Conservation (phyloP, 2,888 invertebrate species). For the Colletes collaris region DNA sequence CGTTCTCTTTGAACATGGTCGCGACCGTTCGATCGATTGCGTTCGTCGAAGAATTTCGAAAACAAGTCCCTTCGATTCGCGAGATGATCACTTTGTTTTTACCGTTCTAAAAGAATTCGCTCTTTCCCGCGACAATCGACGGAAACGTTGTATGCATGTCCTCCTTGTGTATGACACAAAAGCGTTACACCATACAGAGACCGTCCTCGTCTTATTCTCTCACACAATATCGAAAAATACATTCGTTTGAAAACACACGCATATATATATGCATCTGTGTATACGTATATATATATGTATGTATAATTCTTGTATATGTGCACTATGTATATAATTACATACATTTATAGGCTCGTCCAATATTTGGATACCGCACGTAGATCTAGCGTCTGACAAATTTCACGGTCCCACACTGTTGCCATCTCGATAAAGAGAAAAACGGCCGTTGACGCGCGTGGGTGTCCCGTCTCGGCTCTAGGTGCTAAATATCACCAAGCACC, state of each 20-base stretch:
- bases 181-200: constrained; percentile 27
- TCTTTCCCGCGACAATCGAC: constrained; percentile 1
- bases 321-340: constrained; percentile 69
- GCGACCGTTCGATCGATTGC: constrained; percentile 15
- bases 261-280: constrained; percentile 61
- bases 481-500: constrained; percentile 21
- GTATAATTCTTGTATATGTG: constrained; percentile 58
- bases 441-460: not conserved
- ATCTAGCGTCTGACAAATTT: constrained; percentile 33
- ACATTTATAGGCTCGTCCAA: constrained; percentile 73
- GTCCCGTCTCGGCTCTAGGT: constrained; percentile 4
- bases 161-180: constrained; percentile 29
- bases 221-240: constrained; percentile 70
- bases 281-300: constrained; percentile 64
- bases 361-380: constrained; percentile 61
- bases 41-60: constrained; percentile 18
- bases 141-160: not conserved
- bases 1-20: not conserved
- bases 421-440: constrained; percentile 15
- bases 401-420: not conserved
- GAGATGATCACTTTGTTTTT: constrained; percentile 16
- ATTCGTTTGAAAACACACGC: constrained; percentile 69
- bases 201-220: constrained; percentile 35
- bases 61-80: constrained; percentile 22
- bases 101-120: constrained; percentile 7